Evolutionary conservation across 2,888 invertebrate genomes (phyloP), one percentile per base, ranked within the genome.

Genomic region (Thereva nobilitata): DNA sequence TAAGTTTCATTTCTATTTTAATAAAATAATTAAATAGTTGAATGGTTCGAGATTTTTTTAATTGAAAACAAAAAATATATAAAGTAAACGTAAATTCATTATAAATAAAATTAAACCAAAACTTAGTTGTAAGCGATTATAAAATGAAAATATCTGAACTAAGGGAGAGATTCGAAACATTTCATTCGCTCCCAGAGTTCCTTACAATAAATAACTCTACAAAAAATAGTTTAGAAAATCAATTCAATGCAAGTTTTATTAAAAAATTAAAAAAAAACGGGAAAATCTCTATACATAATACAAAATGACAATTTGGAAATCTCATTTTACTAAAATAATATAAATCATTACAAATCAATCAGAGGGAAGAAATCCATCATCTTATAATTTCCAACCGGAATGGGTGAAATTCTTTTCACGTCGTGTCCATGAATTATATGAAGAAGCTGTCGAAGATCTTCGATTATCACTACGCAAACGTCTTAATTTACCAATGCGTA

Each of bases 351-450:
- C 23, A 63, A 38, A 76, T 89, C 12, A 45, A 63, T 71, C 72
- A n/a, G 73, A 75, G 56, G 78, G 79, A 6, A 71, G 76, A 50
- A 91, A 93, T 75, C 87, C 91, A 5, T 83, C 87, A 6, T 87
- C 87, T 66, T 87, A 92, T 76, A 91, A 94, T 76, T 93, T 90
- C 78, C 92, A 92, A 75, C 90, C 91, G 4, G 93, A 93, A 75
- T 94, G 93, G 93, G 91, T 92, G 61, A 80, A 86, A 57, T 92
- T 86, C 78, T 93, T 93, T 89, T 90, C 90, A 72, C 85, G 85
- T 66, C 86, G 91, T 7, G 89, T 93, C 86, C 86, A 89, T 65
- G 90, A 91, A 72, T 77, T 94, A 4, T 89, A 91, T 75, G 85
- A 86, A 40, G 86, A 86, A 53, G 90, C 91, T 73, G 73, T 92